These are phyloP conservation scores for Acestrorhynchus altus DNA, from an alignment of 2,797 vertebrate species.

Conservation along the genomic window DNA sequence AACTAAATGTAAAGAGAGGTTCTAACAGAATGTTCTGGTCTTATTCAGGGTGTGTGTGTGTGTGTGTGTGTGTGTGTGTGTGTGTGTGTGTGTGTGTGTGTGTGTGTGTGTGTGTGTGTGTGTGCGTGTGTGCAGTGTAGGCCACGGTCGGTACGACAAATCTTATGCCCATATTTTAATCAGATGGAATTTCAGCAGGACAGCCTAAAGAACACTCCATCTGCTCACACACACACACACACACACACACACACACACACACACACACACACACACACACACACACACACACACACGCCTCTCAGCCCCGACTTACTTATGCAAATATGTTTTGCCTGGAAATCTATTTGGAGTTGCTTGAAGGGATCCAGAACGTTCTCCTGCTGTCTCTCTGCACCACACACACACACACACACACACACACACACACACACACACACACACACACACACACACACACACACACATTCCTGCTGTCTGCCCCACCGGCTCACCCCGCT, in stretches of 20 bases:
- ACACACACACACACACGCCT: constrained; percentile 56
- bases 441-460: constrained; percentile 19
- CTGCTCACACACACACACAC: constrained; percentile 49
- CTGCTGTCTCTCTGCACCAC: constrained; percentile 81
- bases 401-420: constrained; percentile 25
- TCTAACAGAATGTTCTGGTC: too few species aligned
- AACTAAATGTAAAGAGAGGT: too few species aligned
- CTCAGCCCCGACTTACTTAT: constrained; percentile 79
- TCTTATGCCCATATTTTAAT: constrained; percentile 71
- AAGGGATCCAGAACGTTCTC: constrained; percentile 87
- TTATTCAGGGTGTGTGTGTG: too few species aligned
- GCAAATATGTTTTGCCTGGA: constrained; percentile 88
- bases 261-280: constrained; percentile 31
- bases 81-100: background rate
- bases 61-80: too few species aligned
- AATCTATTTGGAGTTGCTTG: constrained; percentile 86
- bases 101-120: background rate
- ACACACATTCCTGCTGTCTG: constrained; percentile 82
- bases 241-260: constrained; percentile 32
- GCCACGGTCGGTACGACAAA: background rate
- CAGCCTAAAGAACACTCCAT: constrained; percentile 69
- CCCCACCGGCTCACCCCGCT: constrained; percentile 66
- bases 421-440: background rate
- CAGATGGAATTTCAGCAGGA: constrained; percentile 77
- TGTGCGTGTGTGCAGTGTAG: background rate